Evolutionary conservation across 2,113 vertebrate genomes (phyloP).

Genomic region (Ornithorhynchus anatinus): DNA sequence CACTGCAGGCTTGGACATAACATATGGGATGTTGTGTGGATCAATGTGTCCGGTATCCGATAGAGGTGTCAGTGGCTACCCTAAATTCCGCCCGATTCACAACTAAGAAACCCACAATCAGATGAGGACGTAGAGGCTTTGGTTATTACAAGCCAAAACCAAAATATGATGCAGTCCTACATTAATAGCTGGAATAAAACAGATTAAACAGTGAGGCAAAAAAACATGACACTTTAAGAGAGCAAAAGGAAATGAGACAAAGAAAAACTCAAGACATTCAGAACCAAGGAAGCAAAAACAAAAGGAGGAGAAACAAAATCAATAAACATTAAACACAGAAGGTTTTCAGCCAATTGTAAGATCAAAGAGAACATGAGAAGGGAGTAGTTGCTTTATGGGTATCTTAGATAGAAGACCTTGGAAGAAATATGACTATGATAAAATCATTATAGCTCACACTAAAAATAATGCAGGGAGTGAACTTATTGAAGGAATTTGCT

Average conservation of each 20-base stretch:
- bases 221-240: slow-evolving; percentile 12
- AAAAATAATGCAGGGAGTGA: slow-evolving; percentile 71
- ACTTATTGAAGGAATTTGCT: slow-evolving; percentile 37
- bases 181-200: neutral
- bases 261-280: slow-evolving; percentile 39
- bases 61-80: too few relatives aligned
- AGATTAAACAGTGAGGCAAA: neutral
- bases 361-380: slow-evolving; percentile 73
- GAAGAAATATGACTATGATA: slow-evolving; percentile 67
- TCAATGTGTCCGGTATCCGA: too few relatives aligned
- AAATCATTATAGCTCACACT: slow-evolving; percentile 65
- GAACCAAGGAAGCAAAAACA: slow-evolving; percentile 22
- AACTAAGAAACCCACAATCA: neutral
- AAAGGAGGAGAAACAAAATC: slow-evolving; percentile 64
- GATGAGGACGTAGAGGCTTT: neutral
- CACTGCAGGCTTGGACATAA: too few relatives aligned
- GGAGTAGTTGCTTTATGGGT: slow-evolving; percentile 70
- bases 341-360: slow-evolving; percentile 70
- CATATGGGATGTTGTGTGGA: too few relatives aligned
- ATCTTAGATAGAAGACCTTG: slow-evolving; percentile 71
- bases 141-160: neutral
- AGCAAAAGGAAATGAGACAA: slow-evolving; percentile 17
- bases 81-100: too few relatives aligned
- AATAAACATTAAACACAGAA: slow-evolving; percentile 48
- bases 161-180: neutral